Base-by-base conservation (phyloP, 2,797 vertebrate genomes). In the Amphiprion clarkii region DNA sequence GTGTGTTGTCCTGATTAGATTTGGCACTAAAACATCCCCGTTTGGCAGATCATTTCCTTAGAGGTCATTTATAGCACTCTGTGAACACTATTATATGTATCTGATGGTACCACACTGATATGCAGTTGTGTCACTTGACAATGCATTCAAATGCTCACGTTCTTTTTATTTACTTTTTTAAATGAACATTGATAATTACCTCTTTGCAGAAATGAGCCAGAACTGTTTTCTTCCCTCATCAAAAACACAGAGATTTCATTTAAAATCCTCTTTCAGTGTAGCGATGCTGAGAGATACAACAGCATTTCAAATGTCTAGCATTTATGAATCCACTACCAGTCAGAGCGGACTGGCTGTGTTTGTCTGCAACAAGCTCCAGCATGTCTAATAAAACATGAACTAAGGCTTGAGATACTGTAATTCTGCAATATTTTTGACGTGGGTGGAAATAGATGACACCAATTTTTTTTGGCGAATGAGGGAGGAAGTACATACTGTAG, bases 21-120 rank as follows among this genome's bases (percentile, higher is more conserved):
- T 90, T 90, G 89, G 88, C 87, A 93, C 78, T 70, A 77, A 85
- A 86, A 68, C 62, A 39, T 67, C 44, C 66, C 64, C 40, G 54
- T 79, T 66, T 78, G 82, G 84, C 53, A 56, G 73, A 87, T 82
- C 13, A 85, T 89, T 88, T 89, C 77, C 78, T 87, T 59, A 36
- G 76, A 86, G 82, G 78, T 86, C 72, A 82, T 89, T 87, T 67
- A 79, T 67, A 74, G 74, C 33, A n/a, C 68, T 76, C 54, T 75
- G n/a, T 68, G 65, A 85, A 63, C 54, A 74, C 60, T 65, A 84
- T 87, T 84, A 72, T 70, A 67, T 74, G 66, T 62, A 67, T 82
- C 82, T 72, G 7, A 82, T 64, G 76, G 58, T 72, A 75, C 55
- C 58, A 67, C 25, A 65, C 31, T 68, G 52, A 80, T 58, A 58